Evolutionary conservation across 2,888 invertebrate species (phyloP).

Genomic region (Macrophya alboannulata): DNA sequence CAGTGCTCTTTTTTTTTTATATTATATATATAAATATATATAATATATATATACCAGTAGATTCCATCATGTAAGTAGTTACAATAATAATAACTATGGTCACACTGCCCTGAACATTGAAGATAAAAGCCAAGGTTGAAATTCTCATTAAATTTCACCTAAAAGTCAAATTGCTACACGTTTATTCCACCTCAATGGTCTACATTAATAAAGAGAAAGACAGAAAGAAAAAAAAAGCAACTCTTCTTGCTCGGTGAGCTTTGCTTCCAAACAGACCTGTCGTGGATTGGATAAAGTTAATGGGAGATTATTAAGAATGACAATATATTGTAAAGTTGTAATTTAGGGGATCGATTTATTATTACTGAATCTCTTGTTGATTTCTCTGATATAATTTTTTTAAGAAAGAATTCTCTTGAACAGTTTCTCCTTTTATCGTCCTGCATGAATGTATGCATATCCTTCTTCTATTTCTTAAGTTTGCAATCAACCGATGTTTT

Average conservation of each 20-base stretch:
- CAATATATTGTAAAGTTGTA: conserved; percentile 37
- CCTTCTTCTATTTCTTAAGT: not conserved
- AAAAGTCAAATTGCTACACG: not conserved
- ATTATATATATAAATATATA: not conserved
- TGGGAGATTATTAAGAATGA: conserved; percentile 37
- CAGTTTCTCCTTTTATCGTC: not conserved
- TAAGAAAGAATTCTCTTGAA: not conserved
- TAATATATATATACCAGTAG: conserved; percentile 30
- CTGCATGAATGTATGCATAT: not conserved
- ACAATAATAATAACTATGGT: conserved; percentile 35
- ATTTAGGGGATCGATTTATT: conserved; percentile 29
- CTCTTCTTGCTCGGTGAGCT: conserved; percentile 11
- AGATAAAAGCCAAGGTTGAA: conserved; percentile 24
- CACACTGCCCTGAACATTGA: conserved; percentile 48
- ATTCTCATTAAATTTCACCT: conserved; percentile 2
- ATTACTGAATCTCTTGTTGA: conserved; percentile 27
- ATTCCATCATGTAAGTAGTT: conserved; percentile 37
- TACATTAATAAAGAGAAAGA: not conserved
- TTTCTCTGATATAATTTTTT: conserved; percentile 15
- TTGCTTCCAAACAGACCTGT: conserved; percentile 50
- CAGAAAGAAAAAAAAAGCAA: not conserved
- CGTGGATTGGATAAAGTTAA: conserved; percentile 22
- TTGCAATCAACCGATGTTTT: not conserved
- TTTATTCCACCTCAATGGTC: conserved; percentile 35
- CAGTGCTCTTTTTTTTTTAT: conserved; percentile 49